These are phyloP conservation scores for Microtus pennsylvanicus DNA, from an alignment of 2,113 vertebrate species.

Conservation along the genomic window DNA sequence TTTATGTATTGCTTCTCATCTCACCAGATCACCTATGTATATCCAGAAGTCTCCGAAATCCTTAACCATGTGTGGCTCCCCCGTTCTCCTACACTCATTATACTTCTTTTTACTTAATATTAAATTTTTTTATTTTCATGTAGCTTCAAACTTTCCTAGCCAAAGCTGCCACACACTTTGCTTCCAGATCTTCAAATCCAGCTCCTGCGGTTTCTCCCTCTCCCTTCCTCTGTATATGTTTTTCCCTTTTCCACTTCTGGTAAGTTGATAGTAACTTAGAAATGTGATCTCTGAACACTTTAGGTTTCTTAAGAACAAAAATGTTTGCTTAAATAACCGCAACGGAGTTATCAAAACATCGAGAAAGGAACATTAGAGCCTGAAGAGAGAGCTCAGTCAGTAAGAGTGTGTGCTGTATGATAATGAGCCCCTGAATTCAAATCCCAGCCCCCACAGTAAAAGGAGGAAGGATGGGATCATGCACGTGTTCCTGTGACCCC, in stretches of 20 bases:
- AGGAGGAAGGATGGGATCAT: no score
- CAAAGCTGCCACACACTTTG: background rate
- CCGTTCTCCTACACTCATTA: background rate
- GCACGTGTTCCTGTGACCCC: background rate
- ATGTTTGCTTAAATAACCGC: background rate
- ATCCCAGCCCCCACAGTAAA: no score
- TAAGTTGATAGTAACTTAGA: background rate
- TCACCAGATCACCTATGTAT: background rate
- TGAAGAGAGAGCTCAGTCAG: background rate
- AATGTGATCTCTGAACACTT: background rate
- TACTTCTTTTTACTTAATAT: background rate
- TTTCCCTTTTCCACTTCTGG: background rate
- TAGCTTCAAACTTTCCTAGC: background rate
- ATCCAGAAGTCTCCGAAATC: background rate
- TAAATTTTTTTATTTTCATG: background rate
- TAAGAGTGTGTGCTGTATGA: background rate
- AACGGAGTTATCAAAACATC: background rate
- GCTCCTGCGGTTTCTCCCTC: background rate
- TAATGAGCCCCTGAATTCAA: no score
- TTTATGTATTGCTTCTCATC: background rate
- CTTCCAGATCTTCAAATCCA: background rate
- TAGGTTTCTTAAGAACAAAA: background rate
- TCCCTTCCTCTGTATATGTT: rapidly evolving
- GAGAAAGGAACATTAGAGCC: background rate
- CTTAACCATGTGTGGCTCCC: background rate